Conservation (phyloP, 2,888 invertebrate species). For the Carabus problematicus region DNA sequence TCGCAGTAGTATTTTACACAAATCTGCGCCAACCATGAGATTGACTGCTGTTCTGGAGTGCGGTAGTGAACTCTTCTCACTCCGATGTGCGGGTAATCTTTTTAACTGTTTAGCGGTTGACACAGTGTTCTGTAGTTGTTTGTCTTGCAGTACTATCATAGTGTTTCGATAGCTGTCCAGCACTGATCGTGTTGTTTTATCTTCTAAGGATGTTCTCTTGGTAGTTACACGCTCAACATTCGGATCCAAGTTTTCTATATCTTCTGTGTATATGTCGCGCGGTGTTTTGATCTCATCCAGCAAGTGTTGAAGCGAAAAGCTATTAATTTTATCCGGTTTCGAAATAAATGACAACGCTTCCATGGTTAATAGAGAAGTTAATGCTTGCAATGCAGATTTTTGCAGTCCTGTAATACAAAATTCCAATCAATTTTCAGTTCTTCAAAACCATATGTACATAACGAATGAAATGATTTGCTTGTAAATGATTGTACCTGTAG, state of each 20-base stretch:
- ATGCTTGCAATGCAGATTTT: constrained; percentile 49
- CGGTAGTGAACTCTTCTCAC: neutral
- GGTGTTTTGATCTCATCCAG: constrained; percentile 53
- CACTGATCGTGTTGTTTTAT: neutral
- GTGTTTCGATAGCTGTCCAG: constrained; percentile 46
- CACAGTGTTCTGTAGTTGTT: constrained; percentile 7
- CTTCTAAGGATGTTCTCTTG: neutral
- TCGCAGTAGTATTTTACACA: constrained; percentile 60
- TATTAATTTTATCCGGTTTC: constrained; percentile 6
- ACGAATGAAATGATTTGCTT: too few relatives aligned
- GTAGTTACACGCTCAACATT: constrained; percentile 1
- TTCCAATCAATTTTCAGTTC: neutral
- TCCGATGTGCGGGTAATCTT: constrained; percentile 28
- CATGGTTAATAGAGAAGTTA: constrained; percentile 49
- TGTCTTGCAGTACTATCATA: constrained; percentile 44
- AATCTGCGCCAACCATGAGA: constrained; percentile 56
- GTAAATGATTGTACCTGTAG: constrained; percentile 48
- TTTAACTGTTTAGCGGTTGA: constrained; percentile 32
- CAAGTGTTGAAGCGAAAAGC: constrained; percentile 49
- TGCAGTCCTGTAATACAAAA: constrained; percentile 44
- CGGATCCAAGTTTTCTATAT: constrained; percentile 39
- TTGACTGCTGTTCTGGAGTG: neutral
- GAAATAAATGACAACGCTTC: constrained; percentile 40
- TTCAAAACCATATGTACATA: too few relatives aligned
- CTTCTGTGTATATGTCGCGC: constrained; percentile 45